A percentile compares a stretch with the other conserved stretches of the same genome.
These are phyloP conservation scores for Amiota minor DNA, from an alignment of 2,888 invertebrate genomes.

Conservation along the genomic window DNA sequence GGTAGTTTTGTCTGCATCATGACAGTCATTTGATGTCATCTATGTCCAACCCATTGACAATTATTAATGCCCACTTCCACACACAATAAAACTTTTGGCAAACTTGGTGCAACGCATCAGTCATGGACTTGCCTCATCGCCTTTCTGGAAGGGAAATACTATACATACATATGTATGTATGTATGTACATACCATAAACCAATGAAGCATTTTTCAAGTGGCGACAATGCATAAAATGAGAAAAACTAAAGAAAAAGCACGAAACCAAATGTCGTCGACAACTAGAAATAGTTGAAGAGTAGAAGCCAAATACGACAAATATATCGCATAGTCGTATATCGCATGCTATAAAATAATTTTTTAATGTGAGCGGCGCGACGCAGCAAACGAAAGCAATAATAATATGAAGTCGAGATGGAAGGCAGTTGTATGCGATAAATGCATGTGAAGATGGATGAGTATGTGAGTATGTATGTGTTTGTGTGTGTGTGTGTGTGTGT, in stretches of 20 bases:
- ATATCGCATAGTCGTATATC: neutral
- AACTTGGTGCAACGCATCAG: neutral
- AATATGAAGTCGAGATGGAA: neutral
- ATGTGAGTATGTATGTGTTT: no score
- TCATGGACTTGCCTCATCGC: neutral
- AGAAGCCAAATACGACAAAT: neutral
- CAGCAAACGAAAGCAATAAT: neutral
- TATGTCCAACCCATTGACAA: constrained; percentile 22
- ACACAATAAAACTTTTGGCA: constrained; percentile 29
- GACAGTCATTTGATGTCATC: neutral
- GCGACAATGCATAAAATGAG: constrained; percentile 5
- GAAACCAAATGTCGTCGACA: neutral
- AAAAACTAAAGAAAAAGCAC: neutral
- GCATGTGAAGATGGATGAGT: no score
- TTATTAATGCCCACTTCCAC: constrained; percentile 27
- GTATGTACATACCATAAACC: constrained; percentile 12
- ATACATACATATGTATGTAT: neutral
- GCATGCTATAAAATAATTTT: constrained; percentile 24
- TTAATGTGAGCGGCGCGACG: constrained; percentile 7
- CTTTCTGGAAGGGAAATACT: neutral
- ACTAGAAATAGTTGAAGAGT: neutral
- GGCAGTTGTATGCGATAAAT: constrained; percentile 2
- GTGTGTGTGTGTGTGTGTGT: neutral
- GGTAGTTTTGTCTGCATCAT: neutral
- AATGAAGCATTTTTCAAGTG: constrained; percentile 19